These are phyloP conservation scores for Henricia sp. DNA, from an alignment of 53 echinoderm and acorn worm genomes.

Conservation along the genomic window DNA sequence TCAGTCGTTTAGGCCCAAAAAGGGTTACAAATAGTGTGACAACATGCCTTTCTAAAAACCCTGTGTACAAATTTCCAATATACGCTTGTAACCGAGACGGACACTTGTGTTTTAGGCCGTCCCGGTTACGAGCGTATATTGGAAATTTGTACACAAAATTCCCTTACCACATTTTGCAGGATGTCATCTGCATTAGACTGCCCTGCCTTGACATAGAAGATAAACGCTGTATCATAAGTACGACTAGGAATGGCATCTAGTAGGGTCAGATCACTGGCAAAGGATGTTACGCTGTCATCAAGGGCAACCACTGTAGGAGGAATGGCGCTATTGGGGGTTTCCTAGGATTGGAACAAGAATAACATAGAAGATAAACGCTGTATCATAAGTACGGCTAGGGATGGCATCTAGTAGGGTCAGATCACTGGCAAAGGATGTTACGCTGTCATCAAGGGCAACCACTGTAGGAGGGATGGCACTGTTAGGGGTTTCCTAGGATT, in stretches of 20 bases:
- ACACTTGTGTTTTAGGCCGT: background rate
- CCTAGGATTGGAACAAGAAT: constrained; percentile 65
- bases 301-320: constrained; percentile 90
- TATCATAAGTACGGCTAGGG: constrained; percentile 94
- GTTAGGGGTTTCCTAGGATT: constrained; percentile 60
- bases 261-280: constrained; percentile 74
- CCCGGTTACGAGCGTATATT: background rate
- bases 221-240: constrained; percentile 90
- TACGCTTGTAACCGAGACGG: background rate
- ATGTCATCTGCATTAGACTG: constrained; percentile 88
- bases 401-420: constrained; percentile 84
- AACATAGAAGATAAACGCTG: constrained; percentile 88
- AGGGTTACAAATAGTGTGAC: too few species aligned
- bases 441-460: constrained; percentile 72
- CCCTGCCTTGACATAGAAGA: constrained; percentile 96
- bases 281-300: constrained; percentile 61
- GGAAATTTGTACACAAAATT: background rate
- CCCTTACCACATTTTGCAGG: constrained; percentile 93
- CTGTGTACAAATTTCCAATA: too few species aligned
- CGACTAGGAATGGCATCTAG: constrained; percentile 93
- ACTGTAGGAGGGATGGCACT: constrained; percentile 89
- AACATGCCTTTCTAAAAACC: too few species aligned
- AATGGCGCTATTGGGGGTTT: constrained; percentile 71
- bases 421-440: constrained; percentile 71
- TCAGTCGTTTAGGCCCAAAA: too few species aligned